A percentile compares a stretch with the other conserved stretches of the same genome.
These are phyloP conservation scores for Catostylus mosaicus DNA, from an alignment of 30 jellyfish, hydroid and myxozoan species.

Conservation along the genomic window DNA sequence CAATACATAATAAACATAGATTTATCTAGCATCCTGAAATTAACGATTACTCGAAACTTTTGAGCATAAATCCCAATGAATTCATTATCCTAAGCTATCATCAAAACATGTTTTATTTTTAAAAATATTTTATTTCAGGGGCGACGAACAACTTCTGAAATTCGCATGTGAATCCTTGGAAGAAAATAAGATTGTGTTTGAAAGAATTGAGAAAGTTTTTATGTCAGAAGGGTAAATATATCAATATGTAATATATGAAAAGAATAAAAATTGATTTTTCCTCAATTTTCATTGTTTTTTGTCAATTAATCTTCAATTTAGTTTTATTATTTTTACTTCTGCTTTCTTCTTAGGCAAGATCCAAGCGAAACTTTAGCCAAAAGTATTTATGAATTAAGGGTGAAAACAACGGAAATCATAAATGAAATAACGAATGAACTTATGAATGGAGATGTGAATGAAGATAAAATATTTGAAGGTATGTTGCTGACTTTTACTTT, in stretches of 20 bases:
- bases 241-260: too few relatives aligned
- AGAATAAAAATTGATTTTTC: too few relatives aligned
- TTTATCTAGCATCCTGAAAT: too few relatives aligned
- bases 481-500: not conserved
- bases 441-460: not conserved
- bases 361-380: conserved; percentile 20
- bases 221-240: conserved; percentile 1
- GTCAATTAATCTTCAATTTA: too few relatives aligned
- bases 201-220: conserved; percentile 1
- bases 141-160: not conserved
- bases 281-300: too few relatives aligned
- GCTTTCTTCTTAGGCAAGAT: not conserved
- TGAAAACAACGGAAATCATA: not conserved
- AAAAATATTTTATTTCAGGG: not conserved
- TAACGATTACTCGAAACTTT: too few relatives aligned
- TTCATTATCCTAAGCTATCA: conserved; percentile 22
- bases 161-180: not conserved
- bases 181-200: not conserved
- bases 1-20: too few relatives aligned
- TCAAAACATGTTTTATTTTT: not conserved
- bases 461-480: not conserved
- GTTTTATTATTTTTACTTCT: not conserved
- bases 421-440: not conserved
- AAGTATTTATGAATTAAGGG: conserved; percentile 4
- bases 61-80: not conserved